Conservation (phyloP, 2,888 invertebrate genomes). For the Cetonia aurata region DNA sequence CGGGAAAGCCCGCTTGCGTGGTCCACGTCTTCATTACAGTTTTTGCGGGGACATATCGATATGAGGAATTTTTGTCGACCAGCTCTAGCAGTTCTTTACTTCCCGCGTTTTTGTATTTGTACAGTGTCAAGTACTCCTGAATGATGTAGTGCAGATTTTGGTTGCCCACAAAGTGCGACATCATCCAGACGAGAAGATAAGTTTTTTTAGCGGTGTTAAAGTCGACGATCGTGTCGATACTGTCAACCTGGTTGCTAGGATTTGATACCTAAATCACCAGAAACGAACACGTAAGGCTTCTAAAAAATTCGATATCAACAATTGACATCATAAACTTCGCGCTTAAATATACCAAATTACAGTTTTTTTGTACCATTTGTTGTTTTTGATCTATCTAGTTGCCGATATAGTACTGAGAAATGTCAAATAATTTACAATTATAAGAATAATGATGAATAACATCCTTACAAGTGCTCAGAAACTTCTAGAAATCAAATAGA, state of each 20-base stretch:
- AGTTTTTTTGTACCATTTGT: no score
- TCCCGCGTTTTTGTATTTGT: slow-evolving; percentile 80
- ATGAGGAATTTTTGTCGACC: slow-evolving; percentile 67
- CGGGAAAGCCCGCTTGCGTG: no score
- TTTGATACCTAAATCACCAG: slow-evolving; percentile 71
- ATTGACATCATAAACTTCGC: no score
- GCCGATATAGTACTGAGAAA: no score
- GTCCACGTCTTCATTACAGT: slow-evolving; percentile 76
- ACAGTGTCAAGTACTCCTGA: slow-evolving; percentile 74
- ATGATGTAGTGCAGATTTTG: slow-evolving; percentile 77
- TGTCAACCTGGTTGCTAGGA: slow-evolving; percentile 79
- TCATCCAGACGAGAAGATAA: slow-evolving; percentile 90
- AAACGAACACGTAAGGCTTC: background rate
- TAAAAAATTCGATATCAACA: no score
- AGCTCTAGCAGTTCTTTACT: slow-evolving; percentile 82
- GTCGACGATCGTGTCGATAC: slow-evolving; percentile 88
- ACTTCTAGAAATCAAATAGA: no score
- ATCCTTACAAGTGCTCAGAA: no score
- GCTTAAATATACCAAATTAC: no score
- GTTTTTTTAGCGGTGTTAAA: slow-evolving; percentile 89
- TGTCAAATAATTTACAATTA: no score
- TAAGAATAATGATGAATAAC: no score
- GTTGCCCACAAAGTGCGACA: slow-evolving; percentile 87
- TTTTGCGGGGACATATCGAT: slow-evolving; percentile 74
- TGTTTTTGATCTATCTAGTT: no score